Evolutionary conservation across 1,140 invertebrate genomes (phyloP), one percentile per base, ranked within the genome.

Genomic region (Alviniconcha marisindica): DNA sequence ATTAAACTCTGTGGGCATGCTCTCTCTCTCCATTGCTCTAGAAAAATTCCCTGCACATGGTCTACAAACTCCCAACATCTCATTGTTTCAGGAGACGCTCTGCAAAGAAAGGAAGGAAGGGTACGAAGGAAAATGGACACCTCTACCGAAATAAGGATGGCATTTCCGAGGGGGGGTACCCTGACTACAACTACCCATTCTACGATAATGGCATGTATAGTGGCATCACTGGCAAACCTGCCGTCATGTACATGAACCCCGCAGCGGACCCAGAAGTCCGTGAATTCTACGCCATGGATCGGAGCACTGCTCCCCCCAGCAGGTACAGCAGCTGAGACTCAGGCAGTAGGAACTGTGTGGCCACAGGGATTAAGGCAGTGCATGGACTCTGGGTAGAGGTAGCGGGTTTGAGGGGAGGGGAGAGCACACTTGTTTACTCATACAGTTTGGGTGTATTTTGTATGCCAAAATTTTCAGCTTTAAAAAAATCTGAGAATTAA

Each of bases 51-150:
- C n/a, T n/a, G n/a, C n/a, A n/a, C n/a, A n/a, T n/a, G n/a, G n/a
- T n/a, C n/a, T n/a, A n/a, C n/a, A n/a, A n/a, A n/a, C n/a, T n/a
- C n/a, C n/a, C n/a, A n/a, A n/a, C n/a, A n/a, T n/a, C n/a, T n/a
- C n/a, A n/a, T n/a, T n/a, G n/a, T n/a, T n/a, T 15, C 56, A 77
- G 76, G 76, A n/a, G 44, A 33, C 42, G 48, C 4, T 10, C 44
- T 24, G 51, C 76, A 31, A 77, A 77, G 42, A 48, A 56, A 56
- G 76, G 56, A 24, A 76, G 54, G 76, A 77, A 77, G 48, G 40
- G 54, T 14, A 56, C n/a, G 18, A 51, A 21, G 24, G n/a, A 28
- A 54, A 21, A 10, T n/a, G n/a, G n/a, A n/a, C n/a, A n/a, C n/a
- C n/a, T n/a, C n/a, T 28, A 51, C 48, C 33, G 33, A 38, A 40